phyloP scores from a whole-genome alignment of 2,113 vertebrate species.

The Periophthalmus modestus region DNA sequence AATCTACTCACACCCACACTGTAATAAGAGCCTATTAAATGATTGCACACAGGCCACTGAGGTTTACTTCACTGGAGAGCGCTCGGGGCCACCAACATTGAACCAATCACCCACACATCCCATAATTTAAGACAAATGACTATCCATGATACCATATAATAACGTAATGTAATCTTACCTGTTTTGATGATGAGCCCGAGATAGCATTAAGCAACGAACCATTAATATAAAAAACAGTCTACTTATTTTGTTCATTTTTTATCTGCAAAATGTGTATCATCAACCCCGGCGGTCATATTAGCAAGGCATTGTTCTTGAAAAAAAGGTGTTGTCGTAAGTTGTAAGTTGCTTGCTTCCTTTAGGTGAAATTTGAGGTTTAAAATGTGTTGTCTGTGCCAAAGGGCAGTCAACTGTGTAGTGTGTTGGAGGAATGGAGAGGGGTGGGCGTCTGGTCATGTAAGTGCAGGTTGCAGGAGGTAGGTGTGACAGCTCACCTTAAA shows the following conservation, averaged over 20 bases:
- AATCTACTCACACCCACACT: slow-evolving; percentile 44
- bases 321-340: not conserved
- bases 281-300: slow-evolving; percentile 43
- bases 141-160: not conserved
- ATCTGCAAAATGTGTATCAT: slow-evolving; percentile 8
- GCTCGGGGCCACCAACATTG: slow-evolving; percentile 18
- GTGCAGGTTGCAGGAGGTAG: slow-evolving; percentile 49
- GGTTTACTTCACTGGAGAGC: slow-evolving; percentile 28
- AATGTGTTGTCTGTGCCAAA: slow-evolving; percentile 19
- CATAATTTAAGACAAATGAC: not conserved
- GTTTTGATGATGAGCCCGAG: slow-evolving; percentile 36
- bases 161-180: slow-evolving; percentile 43
- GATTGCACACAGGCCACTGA: slow-evolving; percentile 30
- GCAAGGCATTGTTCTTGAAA: slow-evolving; percentile 2
- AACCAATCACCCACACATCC: not conserved
- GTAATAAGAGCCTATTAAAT: slow-evolving; percentile 41
- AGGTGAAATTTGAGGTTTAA: slow-evolving; percentile 5
- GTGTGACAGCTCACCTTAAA: slow-evolving; percentile 52
- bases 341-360: not conserved
- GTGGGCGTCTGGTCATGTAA: slow-evolving; percentile 40
- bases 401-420: slow-evolving; percentile 31
- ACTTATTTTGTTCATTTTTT: slow-evolving; percentile 52
- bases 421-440: slow-evolving; percentile 10
- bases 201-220: slow-evolving; percentile 44
- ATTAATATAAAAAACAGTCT: slow-evolving; percentile 24